Base-by-base conservation (phyloP, 2,113 vertebrate genomes). In the Macaca mulatta region DNA sequence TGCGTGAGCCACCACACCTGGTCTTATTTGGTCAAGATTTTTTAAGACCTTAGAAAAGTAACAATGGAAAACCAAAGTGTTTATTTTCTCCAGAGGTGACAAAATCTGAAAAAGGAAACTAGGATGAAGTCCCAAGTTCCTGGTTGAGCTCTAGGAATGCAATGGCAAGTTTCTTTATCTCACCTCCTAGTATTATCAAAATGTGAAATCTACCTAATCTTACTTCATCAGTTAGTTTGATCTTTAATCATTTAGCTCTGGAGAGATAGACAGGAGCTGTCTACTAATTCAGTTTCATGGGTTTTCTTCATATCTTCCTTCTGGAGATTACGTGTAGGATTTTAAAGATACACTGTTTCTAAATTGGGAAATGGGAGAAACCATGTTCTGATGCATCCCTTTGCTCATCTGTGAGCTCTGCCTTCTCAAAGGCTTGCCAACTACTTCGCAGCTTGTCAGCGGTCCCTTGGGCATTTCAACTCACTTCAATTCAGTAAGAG, bases 21-120 rank as follows among this genome's bases (percentile, higher is more conserved):
- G 27, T 30, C 27, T 72, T 69, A 89, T 64, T 96, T 52, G 23
- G 35, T 88, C 78, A 80, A 74, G 57, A 85, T 10, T 55, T 94
- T 95, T 96, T 70, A 22, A 82, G 20, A 11, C 10, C 18, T 84
- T 74, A 67, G 22, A 94, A 78, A n/a, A 95, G 90, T 83, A 12
- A 91, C 20, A n/a, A 35, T 25, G 86, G 85, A 92, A 94, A 89
- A 80, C 23, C 55, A 83, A 93, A 86, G 25, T 40, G 50, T 87
- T 96, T 77, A 7, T 32, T 85, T 90, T 92, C 45, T 84, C 40
- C 86, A 61, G 69, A 55, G 30, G 81, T 64, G 61, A 93, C n/a
- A 88, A 89, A 84, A 93, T 91, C 64, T 88, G 30, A 77, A 81
- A 95, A 86, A 86, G 17, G 40, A 83, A 95, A 92, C 23, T 11